Conservation (phyloP, 2,888 invertebrate species). For the Yponomeuta sedellus region DNA sequence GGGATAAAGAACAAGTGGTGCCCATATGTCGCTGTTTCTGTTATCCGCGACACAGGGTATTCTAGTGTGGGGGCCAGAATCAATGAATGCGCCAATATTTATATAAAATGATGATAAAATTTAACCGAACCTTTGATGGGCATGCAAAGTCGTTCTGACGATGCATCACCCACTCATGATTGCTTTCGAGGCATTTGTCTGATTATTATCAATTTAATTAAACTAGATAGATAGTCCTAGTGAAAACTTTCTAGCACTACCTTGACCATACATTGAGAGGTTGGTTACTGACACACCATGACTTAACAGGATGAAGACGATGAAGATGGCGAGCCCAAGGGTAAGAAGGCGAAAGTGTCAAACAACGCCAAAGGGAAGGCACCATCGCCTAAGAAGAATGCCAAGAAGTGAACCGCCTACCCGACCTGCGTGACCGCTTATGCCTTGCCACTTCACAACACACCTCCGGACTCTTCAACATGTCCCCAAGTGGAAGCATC, state of each 20-base stretch:
- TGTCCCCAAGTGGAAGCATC: background rate
- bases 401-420: conserved; percentile 64
- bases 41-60: no score
- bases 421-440: conserved; percentile 22
- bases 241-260: background rate
- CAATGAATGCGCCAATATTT: no score
- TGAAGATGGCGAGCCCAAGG: conserved; percentile 87
- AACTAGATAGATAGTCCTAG: conserved; percentile 9
- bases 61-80: no score
- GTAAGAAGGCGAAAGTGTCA: conserved; percentile 85
- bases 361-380: conserved; percentile 83
- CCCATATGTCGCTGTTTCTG: no score
- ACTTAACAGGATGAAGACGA: conserved; percentile 79
- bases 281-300: background rate
- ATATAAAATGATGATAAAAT: conserved; percentile 52
- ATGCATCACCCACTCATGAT: conserved; percentile 50
- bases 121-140: conserved; percentile 56
- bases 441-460: conserved; percentile 18
- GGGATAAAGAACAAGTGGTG: no score
- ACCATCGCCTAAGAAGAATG: conserved; percentile 83
- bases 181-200: conserved; percentile 73
- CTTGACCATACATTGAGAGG: background rate
- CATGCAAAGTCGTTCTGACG: conserved; percentile 58
- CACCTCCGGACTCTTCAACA: background rate
- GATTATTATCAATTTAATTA: conserved; percentile 31